These are phyloP conservation scores for Rhodinocichla rosea DNA, from an alignment of 2,113 vertebrate genomes.

Conservation along the genomic window DNA sequence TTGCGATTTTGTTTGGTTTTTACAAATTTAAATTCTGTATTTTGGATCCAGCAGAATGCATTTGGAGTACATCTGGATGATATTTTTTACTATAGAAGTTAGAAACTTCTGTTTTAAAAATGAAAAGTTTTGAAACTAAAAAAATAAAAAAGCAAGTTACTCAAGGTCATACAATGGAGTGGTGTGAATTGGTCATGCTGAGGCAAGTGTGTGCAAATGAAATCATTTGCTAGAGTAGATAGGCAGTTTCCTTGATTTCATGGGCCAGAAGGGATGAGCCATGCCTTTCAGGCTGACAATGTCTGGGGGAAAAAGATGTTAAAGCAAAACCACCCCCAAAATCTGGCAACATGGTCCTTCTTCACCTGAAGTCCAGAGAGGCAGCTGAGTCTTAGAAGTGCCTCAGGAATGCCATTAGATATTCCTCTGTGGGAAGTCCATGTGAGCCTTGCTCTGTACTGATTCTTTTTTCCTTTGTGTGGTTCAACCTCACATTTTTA, in stretches of 20 bases:
- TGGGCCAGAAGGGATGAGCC: neutral
- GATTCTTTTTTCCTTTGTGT: neutral
- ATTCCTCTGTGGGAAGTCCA: neutral
- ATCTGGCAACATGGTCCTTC: neutral
- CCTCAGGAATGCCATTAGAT: neutral
- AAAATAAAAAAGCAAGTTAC: neutral
- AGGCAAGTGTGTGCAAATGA: neutral
- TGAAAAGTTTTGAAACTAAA: neutral
- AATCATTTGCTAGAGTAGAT: neutral
- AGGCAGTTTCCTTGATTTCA: neutral
- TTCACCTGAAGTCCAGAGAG: neutral
- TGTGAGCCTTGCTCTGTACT: neutral
- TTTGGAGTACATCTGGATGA: neutral
- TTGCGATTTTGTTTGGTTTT: neutral
- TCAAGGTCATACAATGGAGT: neutral
- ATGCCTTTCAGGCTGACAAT: neutral
- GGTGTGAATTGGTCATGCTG: neutral
- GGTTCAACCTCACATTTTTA: slow-evolving; percentile 45
- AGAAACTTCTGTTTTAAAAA: neutral
- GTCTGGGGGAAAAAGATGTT: neutral
- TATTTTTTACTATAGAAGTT: neutral
- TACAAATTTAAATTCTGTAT: neutral
- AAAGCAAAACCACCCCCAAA: neutral
- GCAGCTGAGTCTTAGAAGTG: neutral
- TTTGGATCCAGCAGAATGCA: neutral